Evolutionary conservation across 30 jellyfish, hydroid and myxozoan species (phyloP).

Genomic region (Chironex yamaguchii): DNA sequence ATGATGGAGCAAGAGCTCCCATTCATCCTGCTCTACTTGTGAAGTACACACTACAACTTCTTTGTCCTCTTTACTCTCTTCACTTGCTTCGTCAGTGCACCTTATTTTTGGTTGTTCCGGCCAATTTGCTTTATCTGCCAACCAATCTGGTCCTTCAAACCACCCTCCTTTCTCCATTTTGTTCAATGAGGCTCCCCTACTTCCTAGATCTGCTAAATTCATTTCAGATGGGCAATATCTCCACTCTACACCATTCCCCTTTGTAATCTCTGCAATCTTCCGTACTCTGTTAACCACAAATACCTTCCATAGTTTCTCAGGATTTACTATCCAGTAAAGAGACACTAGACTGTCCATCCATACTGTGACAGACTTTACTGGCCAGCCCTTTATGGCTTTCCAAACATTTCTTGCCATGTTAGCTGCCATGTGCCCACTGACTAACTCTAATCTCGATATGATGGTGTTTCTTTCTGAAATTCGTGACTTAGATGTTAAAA

Average conservation of each 20-base stretch:
- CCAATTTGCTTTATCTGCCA: too few species aligned
- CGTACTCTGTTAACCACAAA: constrained; percentile 31
- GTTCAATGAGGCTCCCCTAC: constrained; percentile 45
- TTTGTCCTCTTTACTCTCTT: too few species aligned
- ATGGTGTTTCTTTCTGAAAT: constrained; percentile 40
- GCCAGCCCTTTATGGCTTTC: constrained; percentile 20
- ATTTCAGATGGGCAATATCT: constrained; percentile 24
- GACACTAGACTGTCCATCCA: constrained; percentile 73
- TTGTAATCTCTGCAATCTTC: constrained; percentile 23
- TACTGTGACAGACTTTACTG: constrained; percentile 20
- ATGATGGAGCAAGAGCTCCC: constrained; percentile 33
- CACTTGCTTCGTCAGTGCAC: too few species aligned
- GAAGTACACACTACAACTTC: too few species aligned
- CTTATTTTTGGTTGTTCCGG: too few species aligned
- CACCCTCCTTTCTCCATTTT: constrained; percentile 40
- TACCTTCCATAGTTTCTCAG: constrained; percentile 51
- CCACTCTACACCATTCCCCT: constrained; percentile 11
- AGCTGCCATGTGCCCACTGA: constrained; percentile 75
- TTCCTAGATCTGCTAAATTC: constrained; percentile 62
- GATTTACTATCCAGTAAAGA: constrained; percentile 54
- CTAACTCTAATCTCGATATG: constrained; percentile 77
- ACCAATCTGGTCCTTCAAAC: constrained; percentile 63
- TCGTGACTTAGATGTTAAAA: constrained; percentile 70
- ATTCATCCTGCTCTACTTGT: constrained; percentile 16
- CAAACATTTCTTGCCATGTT: constrained; percentile 38